Conservation (phyloP, 35 echinoderm and acorn worm genomes). For the Eucidaris tribuloides region DNA sequence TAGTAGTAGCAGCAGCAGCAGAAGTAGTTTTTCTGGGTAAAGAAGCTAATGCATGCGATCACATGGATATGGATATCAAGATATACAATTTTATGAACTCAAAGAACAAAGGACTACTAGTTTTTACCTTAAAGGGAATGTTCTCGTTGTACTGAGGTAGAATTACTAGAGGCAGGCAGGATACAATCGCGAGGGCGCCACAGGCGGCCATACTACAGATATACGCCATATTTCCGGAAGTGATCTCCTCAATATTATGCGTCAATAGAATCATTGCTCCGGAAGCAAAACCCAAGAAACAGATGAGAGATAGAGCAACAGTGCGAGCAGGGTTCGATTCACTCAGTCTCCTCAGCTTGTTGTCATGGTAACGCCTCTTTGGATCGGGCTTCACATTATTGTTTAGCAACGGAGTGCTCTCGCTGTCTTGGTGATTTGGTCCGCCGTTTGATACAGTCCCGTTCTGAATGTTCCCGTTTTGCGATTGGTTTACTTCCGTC, state of each 20-base stretch:
- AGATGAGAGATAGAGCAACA: slow-evolving; percentile 8
- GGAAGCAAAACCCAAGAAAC: slow-evolving; percentile 10
- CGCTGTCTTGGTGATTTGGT: neutral
- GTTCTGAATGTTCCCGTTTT: neutral
- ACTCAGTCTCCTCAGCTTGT: neutral
- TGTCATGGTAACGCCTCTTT: neutral
- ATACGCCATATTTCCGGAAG: slow-evolving; percentile 8
- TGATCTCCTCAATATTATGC: slow-evolving; percentile 22
- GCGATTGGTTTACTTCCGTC: neutral
- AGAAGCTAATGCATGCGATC: neutral
- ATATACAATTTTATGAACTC: neutral
- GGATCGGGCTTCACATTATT: neutral
- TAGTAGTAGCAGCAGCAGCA: too few species aligned
- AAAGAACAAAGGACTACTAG: neutral
- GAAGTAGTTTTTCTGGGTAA: neutral
- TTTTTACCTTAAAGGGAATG: slow-evolving; percentile 57
- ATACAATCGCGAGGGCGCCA: neutral
- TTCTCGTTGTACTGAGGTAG: slow-evolving; percentile 48
- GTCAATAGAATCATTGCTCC: slow-evolving; percentile 15
- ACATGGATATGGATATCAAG: neutral
- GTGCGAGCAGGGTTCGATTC: slow-evolving; percentile 15
- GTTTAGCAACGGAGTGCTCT: slow-evolving; percentile 27
- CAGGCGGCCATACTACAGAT: neutral
- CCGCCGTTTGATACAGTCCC: neutral
- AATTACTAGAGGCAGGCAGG: slow-evolving; percentile 17